Conservation (phyloP, 2,888 invertebrate genomes). For the Epirrhoe alternata region DNA sequence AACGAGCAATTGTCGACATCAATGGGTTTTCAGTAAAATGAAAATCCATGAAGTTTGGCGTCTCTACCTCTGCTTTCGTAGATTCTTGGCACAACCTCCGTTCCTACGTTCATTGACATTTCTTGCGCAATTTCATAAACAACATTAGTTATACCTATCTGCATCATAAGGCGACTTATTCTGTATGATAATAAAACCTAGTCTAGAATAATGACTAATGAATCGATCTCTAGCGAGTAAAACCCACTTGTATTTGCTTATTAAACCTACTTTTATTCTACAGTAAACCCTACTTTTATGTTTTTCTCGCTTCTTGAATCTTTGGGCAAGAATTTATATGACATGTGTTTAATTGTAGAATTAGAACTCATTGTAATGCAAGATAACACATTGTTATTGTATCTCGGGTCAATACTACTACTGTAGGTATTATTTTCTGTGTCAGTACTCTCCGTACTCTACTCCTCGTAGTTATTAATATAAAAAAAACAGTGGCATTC, state of each 20-base stretch:
- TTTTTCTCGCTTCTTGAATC: neutral
- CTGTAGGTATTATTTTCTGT: too few species aligned
- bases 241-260: neutral
- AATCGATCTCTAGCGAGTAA: neutral
- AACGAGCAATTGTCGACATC: too few species aligned
- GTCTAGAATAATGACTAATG: neutral
- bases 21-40: neutral
- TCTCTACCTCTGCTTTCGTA: conserved; percentile 36
- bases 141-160: conserved; percentile 16
- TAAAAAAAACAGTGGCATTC: too few species aligned
- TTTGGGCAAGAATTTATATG: neutral
- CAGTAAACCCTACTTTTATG: too few species aligned
- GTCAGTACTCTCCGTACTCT: too few species aligned
- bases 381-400: neutral
- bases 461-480: too few species aligned
- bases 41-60: conserved; percentile 18
- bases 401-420: neutral
- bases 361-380: neutral
- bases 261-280: too few species aligned
- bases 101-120: conserved; percentile 58
- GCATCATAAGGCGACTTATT: conserved; percentile 1
- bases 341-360: neutral
- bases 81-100: conserved; percentile 50
- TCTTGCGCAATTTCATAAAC: conserved; percentile 39
- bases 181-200: neutral